phyloP scores from a whole-genome alignment of 1,140 invertebrate genomes.

The Drosophila grimshawi region DNA sequence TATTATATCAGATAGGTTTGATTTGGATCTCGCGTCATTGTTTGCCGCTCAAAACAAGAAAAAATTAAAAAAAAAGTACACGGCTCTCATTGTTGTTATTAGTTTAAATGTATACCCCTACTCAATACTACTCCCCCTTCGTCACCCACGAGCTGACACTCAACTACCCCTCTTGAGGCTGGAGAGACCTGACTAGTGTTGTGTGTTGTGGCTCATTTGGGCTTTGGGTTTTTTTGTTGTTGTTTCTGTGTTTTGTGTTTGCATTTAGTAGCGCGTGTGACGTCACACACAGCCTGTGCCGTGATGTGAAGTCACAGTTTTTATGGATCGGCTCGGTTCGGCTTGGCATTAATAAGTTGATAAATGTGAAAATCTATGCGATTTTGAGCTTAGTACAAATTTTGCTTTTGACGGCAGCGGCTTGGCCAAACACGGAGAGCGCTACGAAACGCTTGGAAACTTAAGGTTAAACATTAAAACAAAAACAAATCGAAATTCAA shows the following conservation, averaged over 20 bases:
- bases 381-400: constrained; percentile 67
- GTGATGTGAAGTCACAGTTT: constrained; percentile 28
- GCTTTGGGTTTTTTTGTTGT: constrained; percentile 65
- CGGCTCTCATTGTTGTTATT: constrained; percentile 25
- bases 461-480: constrained; percentile 61
- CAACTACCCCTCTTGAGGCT: constrained; percentile 11
- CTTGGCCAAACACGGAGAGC: constrained; percentile 40
- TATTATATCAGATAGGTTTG: constrained; percentile 46
- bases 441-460: constrained; percentile 37
- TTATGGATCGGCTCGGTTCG: constrained; percentile 14
- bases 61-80: constrained; percentile 61
- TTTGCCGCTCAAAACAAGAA: constrained; percentile 50
- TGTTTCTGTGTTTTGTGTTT: constrained; percentile 14
- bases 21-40: constrained; percentile 77
- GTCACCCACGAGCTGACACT: not conserved
- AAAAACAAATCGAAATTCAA: constrained; percentile 24
- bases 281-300: constrained; percentile 4
- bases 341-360: constrained; percentile 49
- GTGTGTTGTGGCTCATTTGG: constrained; percentile 21
- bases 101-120: constrained; percentile 17
- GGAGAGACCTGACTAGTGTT: not conserved
- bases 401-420: constrained; percentile 63
- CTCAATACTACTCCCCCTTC: not conserved
- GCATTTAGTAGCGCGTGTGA: constrained; percentile 5
- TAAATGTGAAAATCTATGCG: constrained; percentile 77